These are phyloP conservation scores for Micropterix aruncella DNA, from an alignment of 2,888 invertebrate species.

Conservation along the genomic window DNA sequence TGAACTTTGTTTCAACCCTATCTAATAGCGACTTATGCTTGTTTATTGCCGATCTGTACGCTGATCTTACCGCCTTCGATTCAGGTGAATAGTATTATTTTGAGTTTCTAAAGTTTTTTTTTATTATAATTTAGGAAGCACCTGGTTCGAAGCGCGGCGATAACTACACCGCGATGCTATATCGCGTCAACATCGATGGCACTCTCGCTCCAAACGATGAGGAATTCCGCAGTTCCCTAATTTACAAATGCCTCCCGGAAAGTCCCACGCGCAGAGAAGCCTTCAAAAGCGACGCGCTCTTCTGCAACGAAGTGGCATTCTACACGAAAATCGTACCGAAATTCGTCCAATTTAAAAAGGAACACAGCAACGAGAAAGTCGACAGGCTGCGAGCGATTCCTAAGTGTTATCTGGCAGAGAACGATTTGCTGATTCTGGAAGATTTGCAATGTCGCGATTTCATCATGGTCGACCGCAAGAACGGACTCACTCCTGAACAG, in stretches of 20 bases:
- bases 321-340: constrained; percentile 57
- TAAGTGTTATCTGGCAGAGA: constrained; percentile 42
- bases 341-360: constrained; percentile 40
- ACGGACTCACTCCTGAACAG: constrained; percentile 45
- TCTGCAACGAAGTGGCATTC: constrained; percentile 59
- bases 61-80: neutral
- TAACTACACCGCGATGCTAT: constrained; percentile 61
- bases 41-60: neutral
- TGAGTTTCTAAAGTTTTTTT: no score
- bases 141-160: constrained; percentile 61
- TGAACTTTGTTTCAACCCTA: no score
- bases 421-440: constrained; percentile 42
- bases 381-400: constrained; percentile 41
- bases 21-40: no score
- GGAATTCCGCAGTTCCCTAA: constrained; percentile 50
- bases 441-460: constrained; percentile 46
- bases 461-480: constrained; percentile 47
- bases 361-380: constrained; percentile 23
- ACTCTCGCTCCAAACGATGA: constrained; percentile 24
- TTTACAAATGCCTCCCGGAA: constrained; percentile 57
- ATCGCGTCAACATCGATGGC: constrained; percentile 48
- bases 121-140: constrained; percentile 47
- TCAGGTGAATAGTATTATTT: constrained; percentile 5
- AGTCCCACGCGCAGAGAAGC: constrained; percentile 48
- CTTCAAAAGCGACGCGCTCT: constrained; percentile 55